Conservation (phyloP, 2,113 vertebrate species). For the Rana temporaria region DNA sequence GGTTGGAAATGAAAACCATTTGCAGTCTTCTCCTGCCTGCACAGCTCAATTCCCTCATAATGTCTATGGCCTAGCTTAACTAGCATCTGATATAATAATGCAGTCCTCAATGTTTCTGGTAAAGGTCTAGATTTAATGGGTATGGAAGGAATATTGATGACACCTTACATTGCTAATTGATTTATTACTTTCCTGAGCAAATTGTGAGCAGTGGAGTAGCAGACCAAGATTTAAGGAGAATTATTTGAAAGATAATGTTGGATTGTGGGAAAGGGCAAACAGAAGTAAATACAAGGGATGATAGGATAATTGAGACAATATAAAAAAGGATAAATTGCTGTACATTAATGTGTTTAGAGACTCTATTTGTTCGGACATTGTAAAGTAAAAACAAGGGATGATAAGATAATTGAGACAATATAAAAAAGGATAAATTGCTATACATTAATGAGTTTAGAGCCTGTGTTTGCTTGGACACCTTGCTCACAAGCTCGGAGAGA, state of each 20-base stretch:
- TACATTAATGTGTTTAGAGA: constrained; percentile 86
- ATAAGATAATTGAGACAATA: constrained; percentile 88
- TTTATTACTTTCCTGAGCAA: constrained; percentile 84
- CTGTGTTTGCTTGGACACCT: constrained; percentile 82
- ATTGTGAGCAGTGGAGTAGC: constrained; percentile 71
- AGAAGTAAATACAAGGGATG: constrained; percentile 86
- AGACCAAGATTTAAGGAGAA: constrained; percentile 80
- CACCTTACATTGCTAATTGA: constrained; percentile 81
- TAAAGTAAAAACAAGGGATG: constrained; percentile 86
- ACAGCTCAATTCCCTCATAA: too few species aligned
- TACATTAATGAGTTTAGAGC: constrained; percentile 86
- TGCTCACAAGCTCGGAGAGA: constrained; percentile 75
- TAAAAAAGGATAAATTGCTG: constrained; percentile 87
- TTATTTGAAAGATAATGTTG: constrained; percentile 88
- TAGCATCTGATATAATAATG: too few species aligned
- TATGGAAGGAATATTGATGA: constrained; percentile 79
- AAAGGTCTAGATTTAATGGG: background rate
- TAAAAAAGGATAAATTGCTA: constrained; percentile 87
- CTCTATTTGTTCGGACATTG: constrained; percentile 82
- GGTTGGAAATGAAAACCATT: too few species aligned
- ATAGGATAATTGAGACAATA: constrained; percentile 88
- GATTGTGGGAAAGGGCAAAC: constrained; percentile 85
- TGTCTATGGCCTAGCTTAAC: too few species aligned
- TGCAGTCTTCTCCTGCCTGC: too few species aligned
- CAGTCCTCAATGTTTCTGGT: constrained; percentile 57